Conservation (phyloP, 2,797 vertebrate species). For the Channa striata region DNA sequence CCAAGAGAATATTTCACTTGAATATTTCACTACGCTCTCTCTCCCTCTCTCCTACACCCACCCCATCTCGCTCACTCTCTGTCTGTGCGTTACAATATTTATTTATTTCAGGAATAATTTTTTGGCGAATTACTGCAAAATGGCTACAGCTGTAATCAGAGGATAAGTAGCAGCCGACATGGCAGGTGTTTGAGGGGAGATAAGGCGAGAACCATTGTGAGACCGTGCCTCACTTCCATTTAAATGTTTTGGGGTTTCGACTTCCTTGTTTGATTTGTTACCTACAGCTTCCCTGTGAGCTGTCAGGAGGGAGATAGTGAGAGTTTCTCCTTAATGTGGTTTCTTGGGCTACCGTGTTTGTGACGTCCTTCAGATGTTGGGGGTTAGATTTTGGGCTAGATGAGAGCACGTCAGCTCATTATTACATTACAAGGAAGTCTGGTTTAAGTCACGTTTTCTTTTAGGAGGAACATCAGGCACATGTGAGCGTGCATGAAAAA, state of each 20-base stretch:
- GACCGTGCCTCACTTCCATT: conserved; percentile 75
- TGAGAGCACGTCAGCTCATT: conserved; percentile 56
- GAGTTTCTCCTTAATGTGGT: conserved; percentile 68
- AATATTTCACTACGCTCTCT: conserved; percentile 73
- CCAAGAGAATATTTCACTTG: conserved; percentile 74
- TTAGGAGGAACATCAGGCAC: conserved; percentile 15
- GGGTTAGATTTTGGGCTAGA: conserved; percentile 65
- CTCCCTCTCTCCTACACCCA: conserved; percentile 4
- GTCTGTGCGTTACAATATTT: conserved; percentile 71
- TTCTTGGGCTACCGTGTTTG: conserved; percentile 59
- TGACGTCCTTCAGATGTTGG: conserved; percentile 72
- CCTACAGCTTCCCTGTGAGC: conserved; percentile 76
- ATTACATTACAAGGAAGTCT: conserved; percentile 48
- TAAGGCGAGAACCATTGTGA: conserved; percentile 82
- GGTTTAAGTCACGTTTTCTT: conserved; percentile 28
- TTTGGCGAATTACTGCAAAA: conserved; percentile 81
- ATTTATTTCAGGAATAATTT: conserved; percentile 83
- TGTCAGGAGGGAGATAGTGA: conserved; percentile 69
- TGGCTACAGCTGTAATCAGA: conserved; percentile 84
- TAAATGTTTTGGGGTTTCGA: conserved; percentile 82
- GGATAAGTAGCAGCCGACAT: conserved; percentile 85
- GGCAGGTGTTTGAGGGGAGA: conserved; percentile 86
- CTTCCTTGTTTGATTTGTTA: conserved; percentile 85
- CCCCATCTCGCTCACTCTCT: conserved; percentile 34
- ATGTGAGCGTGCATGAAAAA: conserved; percentile 10